A percentile compares a stretch with the other conserved stretches of the same genome.
phyloP scores from a whole-genome alignment of 2,113 vertebrate genomes.

The Baryphthengus martii region DNA sequence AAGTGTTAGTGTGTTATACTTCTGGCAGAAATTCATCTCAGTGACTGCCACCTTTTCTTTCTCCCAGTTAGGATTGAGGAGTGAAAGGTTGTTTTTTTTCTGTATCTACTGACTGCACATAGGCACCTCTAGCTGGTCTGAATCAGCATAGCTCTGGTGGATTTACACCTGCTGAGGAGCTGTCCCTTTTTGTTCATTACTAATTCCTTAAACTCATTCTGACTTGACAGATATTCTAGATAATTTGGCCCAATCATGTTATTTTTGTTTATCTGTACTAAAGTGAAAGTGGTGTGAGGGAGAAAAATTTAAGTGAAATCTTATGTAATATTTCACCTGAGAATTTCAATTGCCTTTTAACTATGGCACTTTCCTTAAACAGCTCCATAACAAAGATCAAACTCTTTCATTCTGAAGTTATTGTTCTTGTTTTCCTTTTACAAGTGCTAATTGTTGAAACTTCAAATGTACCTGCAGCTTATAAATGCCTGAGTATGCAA shows the following conservation, averaged over 20 bases:
- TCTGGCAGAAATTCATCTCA: neutral
- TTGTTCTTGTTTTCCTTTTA: neutral
- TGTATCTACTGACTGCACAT: neutral
- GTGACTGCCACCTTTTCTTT: neutral
- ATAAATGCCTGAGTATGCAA: neutral
- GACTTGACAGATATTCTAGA: neutral
- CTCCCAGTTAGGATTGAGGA: neutral
- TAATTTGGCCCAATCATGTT: neutral
- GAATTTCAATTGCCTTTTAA: neutral
- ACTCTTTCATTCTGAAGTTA: neutral
- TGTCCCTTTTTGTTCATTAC: constrained; percentile 27
- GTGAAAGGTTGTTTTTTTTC: neutral
- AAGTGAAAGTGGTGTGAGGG: neutral
- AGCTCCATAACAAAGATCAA: neutral
- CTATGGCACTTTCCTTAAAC: neutral
- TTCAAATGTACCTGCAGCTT: neutral
- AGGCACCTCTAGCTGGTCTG: neutral
- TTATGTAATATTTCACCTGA: neutral
- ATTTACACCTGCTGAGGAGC: constrained; percentile 52
- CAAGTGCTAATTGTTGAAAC: neutral
- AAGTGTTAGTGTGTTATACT: neutral
- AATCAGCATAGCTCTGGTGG: neutral
- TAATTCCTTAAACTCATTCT: constrained; percentile 51
- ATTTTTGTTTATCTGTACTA: neutral
- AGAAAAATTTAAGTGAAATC: neutral